phyloP scores from a whole-genome alignment of 2,113 vertebrate species.

The Petrocephalus microphthalmus region DNA sequence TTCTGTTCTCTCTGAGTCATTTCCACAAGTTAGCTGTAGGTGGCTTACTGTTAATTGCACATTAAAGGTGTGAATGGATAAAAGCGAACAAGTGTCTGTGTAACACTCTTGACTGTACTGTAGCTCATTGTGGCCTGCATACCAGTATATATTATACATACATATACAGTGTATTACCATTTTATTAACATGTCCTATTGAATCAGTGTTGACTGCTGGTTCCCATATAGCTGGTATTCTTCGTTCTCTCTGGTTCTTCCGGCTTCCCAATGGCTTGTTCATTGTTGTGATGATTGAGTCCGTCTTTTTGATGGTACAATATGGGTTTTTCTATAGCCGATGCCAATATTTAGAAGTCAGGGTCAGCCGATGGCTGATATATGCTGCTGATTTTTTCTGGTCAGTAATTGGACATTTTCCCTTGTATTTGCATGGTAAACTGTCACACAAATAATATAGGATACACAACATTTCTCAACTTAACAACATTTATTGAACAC shows the following conservation, averaged over 20 bases:
- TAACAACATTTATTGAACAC: too few species aligned
- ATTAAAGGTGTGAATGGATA: not conserved
- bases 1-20: not conserved
- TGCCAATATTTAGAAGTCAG: too few species aligned
- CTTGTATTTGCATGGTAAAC: too few species aligned
- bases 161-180: not conserved
- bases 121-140: not conserved
- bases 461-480: too few species aligned
- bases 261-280: not conserved
- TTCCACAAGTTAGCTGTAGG: not conserved
- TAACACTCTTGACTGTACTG: not conserved
- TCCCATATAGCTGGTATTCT: not conserved
- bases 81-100: not conserved
- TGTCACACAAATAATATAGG: too few species aligned
- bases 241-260: not conserved
- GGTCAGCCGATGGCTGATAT: too few species aligned
- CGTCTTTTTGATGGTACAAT: not conserved
- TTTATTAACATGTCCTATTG: not conserved
- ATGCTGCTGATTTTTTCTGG: too few species aligned
- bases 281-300: not conserved
- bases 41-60: not conserved
- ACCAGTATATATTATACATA: not conserved
- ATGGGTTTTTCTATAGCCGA: too few species aligned
- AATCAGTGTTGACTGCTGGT: not conserved
- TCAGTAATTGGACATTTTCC: too few species aligned